Conservation (phyloP, 2,797 vertebrate genomes). For the Gallinago stenura region DNA sequence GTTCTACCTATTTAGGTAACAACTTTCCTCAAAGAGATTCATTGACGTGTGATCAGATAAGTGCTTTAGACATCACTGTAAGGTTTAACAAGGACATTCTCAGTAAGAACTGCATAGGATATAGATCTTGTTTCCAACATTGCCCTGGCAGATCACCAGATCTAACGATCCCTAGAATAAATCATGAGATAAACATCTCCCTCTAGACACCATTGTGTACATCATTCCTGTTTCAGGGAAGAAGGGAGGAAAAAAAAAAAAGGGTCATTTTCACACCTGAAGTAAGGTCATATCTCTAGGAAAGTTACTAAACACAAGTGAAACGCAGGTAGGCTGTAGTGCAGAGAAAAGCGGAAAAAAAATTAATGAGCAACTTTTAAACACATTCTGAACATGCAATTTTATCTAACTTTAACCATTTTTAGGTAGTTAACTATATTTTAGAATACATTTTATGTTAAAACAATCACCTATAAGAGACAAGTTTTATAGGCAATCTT, state of each 20-base stretch:
- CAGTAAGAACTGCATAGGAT: not conserved
- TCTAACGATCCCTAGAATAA: conserved; percentile 3
- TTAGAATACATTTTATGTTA: not conserved
- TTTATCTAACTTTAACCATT: not conserved
- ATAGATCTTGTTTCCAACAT: conserved; percentile 36
- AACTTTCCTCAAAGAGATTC: conserved; percentile 11
- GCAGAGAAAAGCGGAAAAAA: not conserved
- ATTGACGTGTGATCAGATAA: conserved; percentile 25
- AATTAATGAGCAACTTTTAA: not conserved
- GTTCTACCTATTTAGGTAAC: not conserved
- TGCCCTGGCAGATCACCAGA: conserved; percentile 25
- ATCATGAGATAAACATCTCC: not conserved
- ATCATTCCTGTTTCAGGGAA: not conserved
- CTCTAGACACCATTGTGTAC: not conserved
- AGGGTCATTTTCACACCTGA: not conserved
- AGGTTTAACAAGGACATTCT: conserved; percentile 41
- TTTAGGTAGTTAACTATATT: not conserved
- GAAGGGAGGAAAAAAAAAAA: not conserved
- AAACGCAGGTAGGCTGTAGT: not conserved
- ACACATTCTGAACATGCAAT: not conserved
- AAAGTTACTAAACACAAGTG: not conserved
- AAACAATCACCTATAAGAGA: not conserved
- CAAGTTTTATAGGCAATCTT: not conserved
- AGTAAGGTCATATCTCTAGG: not conserved
- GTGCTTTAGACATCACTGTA: not conserved